These are phyloP conservation scores for Arenicola marina DNA, from an alignment of 2,888 invertebrate genomes.

Conservation along the genomic window DNA sequence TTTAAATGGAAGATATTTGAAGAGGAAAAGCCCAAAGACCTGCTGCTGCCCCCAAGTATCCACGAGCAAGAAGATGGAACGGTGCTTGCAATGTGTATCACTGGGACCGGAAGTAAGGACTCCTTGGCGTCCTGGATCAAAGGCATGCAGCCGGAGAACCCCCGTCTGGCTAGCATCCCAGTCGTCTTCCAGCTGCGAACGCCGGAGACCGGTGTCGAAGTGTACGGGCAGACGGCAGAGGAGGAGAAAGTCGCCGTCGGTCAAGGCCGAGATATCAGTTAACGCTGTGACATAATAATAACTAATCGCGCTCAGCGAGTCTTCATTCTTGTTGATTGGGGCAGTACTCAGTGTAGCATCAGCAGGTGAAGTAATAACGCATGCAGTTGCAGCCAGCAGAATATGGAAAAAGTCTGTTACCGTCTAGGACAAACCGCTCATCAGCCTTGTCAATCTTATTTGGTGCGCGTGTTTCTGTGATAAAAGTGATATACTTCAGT, in stretches of 20 bases:
- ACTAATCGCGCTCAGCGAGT: too few species aligned
- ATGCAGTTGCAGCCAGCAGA: too few species aligned
- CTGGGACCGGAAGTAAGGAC: slow-evolving; percentile 82
- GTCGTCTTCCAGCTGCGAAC: slow-evolving; percentile 73
- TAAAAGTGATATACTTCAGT: too few species aligned
- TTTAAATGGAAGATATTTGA: slow-evolving; percentile 33
- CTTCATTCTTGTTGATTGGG: too few species aligned
- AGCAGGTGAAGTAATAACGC: too few species aligned
- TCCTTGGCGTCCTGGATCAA: slow-evolving; percentile 76
- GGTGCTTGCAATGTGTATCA: slow-evolving; percentile 84
- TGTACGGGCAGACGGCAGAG: background rate
- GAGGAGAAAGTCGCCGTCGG: background rate
- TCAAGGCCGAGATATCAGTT: too few species aligned
- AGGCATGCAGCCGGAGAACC: slow-evolving; percentile 76
- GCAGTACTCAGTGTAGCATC: too few species aligned
- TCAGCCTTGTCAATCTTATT: too few species aligned
- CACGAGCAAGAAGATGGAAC: slow-evolving; percentile 94
- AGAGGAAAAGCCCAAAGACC: slow-evolving; percentile 35
- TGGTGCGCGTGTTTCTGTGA: too few species aligned
- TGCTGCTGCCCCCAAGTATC: slow-evolving; percentile 68
- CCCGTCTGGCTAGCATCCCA: slow-evolving; percentile 74
- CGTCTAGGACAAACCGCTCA: too few species aligned
- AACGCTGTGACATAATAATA: too few species aligned
- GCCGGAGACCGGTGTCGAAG: background rate
- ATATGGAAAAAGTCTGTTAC: too few species aligned